phyloP scores from a whole-genome alignment of 2,113 vertebrate species.

The Rhinopomastus cyanomelas region DNA sequence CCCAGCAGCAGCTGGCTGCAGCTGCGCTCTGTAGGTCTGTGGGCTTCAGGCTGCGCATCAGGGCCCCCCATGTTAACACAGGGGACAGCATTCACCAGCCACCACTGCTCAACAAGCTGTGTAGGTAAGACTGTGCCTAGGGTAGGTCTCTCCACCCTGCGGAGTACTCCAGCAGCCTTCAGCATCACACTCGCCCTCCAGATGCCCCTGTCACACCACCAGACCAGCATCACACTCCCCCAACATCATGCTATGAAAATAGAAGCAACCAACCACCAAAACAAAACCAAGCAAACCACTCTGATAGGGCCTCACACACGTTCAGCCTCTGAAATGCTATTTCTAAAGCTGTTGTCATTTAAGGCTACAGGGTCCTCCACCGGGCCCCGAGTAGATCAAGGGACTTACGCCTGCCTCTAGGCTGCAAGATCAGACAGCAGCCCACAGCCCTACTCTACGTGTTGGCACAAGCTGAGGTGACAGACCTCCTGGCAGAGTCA shows the following conservation, averaged over 20 bases:
- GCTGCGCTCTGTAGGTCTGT: fast-evolving
- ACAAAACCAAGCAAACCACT: not conserved
- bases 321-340: constrained; percentile 10
- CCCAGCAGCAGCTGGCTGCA: not conserved
- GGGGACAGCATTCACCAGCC: not conserved
- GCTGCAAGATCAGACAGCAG: not conserved
- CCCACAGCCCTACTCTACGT: too few species aligned
- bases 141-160: not conserved
- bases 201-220: not conserved
- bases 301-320: not conserved
- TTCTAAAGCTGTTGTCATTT: not conserved
- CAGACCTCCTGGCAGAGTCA: not conserved
- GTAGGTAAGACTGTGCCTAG: not conserved
- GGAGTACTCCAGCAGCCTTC: not conserved
- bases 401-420: not conserved
- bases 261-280: not conserved
- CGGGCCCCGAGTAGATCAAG: not conserved
- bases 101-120: not conserved
- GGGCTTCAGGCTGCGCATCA: not conserved
- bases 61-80: not conserved
- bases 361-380: not conserved
- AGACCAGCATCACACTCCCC: not conserved
- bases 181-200: not conserved
- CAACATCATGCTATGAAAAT: not conserved
- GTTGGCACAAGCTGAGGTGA: not conserved